These are phyloP conservation scores for Pseudococcus jackbeardsleyi DNA, from an alignment of 2,888 invertebrate species.

Conservation along the genomic window DNA sequence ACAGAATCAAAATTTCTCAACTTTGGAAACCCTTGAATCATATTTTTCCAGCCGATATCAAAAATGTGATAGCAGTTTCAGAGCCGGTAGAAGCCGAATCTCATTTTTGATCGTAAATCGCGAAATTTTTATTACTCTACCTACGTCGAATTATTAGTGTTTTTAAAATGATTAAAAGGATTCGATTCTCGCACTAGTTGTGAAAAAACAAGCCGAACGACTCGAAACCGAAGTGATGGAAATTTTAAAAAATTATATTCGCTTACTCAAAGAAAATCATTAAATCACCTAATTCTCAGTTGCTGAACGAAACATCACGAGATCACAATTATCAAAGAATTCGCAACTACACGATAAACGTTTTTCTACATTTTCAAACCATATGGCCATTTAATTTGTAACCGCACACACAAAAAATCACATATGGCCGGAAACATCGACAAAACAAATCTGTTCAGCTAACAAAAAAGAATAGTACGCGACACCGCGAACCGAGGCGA, in stretches of 20 bases:
- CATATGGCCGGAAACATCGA: constrained; percentile 33
- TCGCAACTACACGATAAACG: background rate
- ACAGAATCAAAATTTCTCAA: no score
- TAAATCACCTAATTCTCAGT: background rate
- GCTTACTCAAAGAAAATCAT: background rate
- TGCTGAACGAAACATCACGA: background rate
- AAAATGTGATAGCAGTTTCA: no score
- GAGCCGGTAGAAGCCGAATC: no score
- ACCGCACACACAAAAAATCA: constrained; percentile 4
- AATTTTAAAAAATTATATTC: background rate
- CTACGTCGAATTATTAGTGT: no score
- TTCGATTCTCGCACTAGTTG: no score
- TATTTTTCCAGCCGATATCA: no score
- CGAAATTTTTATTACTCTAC: no score
- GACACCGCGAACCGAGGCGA: no score
- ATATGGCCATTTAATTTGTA: background rate
- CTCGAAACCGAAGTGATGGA: background rate
- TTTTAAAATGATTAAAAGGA: no score
- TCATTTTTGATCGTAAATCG: no score
- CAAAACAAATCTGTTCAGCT: background rate
- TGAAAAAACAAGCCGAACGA: background rate
- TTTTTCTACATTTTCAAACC: constrained; percentile 15
- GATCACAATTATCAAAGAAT: background rate
- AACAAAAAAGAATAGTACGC: background rate
- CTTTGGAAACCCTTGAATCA: no score